Base-by-base conservation (phyloP, 1,140 invertebrate genomes). In the roundworm (Caenorhabditis elegans) region DNA sequence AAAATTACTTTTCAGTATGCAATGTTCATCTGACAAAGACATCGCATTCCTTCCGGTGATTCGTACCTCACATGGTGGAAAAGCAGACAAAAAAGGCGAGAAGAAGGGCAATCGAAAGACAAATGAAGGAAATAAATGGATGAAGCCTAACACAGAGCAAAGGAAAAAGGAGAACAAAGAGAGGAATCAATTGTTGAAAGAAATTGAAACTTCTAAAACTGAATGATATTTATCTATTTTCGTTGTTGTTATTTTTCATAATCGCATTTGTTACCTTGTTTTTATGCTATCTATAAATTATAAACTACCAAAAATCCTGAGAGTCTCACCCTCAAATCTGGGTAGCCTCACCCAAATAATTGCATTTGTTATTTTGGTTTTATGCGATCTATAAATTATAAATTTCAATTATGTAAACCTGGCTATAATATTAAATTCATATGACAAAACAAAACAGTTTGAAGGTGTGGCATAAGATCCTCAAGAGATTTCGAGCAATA, bases 91-190 rank as follows among this genome's bases (percentile, higher is more conserved):
- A 17, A 15, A 17, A 8, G 22, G 43, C n/a, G 10, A 10, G 3
- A 31, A 22, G n/a, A 70, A 70, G 26, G 34, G 34, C 36, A 70
- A 70, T 39, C 17, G 60, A 19, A 70, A 43, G 22, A 39, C 31
- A 5, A 39, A 39, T 8, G 60, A 70, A 24, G 34, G 34, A 0
- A 70, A 70, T 24, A 70, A 70, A 22, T 70, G 60, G 60, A 22
- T 34, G 8, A 70, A 70, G 34, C 60, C 60, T 39, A 70, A 3
- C 22, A 22, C 60, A 3, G 60, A 70, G 34, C 60, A 70, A 24
- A 70, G 60, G 60, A 70, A 39, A 17, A 70, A 70, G 10, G 60
- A 70, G 34, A 24, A 70, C 24, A 39, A 70, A 70, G 60, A 70
- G n/a, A 70, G 60, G 19, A 19, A 70, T 22, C n/a, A 39, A 22